Base-by-base conservation (phyloP, 2,888 invertebrate genomes). In the Drosophila robusta region DNA sequence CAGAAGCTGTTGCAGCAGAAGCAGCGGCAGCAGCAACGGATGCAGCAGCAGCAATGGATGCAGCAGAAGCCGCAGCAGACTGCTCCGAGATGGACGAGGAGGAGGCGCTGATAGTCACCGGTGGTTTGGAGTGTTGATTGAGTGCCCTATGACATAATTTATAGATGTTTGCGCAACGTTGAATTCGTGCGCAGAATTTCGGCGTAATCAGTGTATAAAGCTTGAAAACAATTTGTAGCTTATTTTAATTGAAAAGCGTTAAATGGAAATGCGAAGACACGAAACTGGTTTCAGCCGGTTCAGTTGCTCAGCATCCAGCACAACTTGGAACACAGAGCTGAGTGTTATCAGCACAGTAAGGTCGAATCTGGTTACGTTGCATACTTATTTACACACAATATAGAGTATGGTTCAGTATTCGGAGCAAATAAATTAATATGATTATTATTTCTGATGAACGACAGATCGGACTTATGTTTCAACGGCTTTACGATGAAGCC, bases 301-400 rank as follows among this genome's bases (percentile, higher is more conserved):
- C 9, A 36, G 1, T 41, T 41, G 39, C 18, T 61, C 32, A 71
- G 58, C 70, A 62, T 24, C 52, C 56, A 42, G 61, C 51, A 50
- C 75, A 87, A 80, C 78, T 82, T 81, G 88, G 69, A 72, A 65
- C 69, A 63, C 72, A 61, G 61, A 46, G 57, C 52, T 38, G 50
- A 11, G 14, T 29, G 24, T 89, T 90, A 90, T 90, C 90, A 87
- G 68, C 51, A 47, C 54, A 78, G 75, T 89, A 89, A 88, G 88
- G 89, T 87, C 87, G 75, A 70, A 72, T 66, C 68, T 75, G 75
- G 75, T 76, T 74, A 78, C 63, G 62, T 49, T 72, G 50, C 44
- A 54, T 44, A 44, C 49, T 42, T 71, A 55, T 46, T 68, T 77
- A 67, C 60, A 67, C 32, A 42, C 24, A 18, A 70, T 72, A 74